phyloP scores from a whole-genome alignment of 2,888 invertebrate species.

The Liposcelis brunnea region DNA sequence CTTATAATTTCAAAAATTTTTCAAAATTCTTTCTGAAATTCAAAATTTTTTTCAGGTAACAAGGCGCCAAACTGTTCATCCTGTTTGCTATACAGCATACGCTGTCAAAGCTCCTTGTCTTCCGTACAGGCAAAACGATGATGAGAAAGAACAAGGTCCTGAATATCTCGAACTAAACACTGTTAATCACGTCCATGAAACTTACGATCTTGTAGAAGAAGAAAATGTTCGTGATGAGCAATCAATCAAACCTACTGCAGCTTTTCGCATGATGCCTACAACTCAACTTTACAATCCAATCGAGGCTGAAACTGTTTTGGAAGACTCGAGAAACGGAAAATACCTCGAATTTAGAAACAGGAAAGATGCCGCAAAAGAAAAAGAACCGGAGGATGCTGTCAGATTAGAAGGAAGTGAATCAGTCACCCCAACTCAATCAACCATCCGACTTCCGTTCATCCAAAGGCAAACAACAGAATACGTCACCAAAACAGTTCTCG shows the following conservation, averaged over 20 bases:
- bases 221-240: no score
- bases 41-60: neutral
- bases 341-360: neutral
- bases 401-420: no score
- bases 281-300: neutral
- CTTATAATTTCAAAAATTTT: no score
- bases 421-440: no score
- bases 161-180: no score
- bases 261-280: neutral
- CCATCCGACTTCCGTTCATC: neutral
- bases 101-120: neutral
- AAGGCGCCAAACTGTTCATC: slow-evolving; percentile 1
- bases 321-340: neutral
- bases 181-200: no score
- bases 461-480: slow-evolving; percentile 3
- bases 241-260: no score
- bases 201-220: no score
- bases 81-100: slow-evolving; percentile 3
- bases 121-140: no score
- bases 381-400: no score
- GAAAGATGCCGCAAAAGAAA: neutral
- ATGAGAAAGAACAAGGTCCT: no score
- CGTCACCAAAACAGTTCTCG: slow-evolving; percentile 16
- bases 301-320: neutral
- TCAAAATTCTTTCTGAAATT: no score